Evolutionary conservation across 1,140 invertebrate species (phyloP).

Genomic region (Penaeus indicus): DNA sequence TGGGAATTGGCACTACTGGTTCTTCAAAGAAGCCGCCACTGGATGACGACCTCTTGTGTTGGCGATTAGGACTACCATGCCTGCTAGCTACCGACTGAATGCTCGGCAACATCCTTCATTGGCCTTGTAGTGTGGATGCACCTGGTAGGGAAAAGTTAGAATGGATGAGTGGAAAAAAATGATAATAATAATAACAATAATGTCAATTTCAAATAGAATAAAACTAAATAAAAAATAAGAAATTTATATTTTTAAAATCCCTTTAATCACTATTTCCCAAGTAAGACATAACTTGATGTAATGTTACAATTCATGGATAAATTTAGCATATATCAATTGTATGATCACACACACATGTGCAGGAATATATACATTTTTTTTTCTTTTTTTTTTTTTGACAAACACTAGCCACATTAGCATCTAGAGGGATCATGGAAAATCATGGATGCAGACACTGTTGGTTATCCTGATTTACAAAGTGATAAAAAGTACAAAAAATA

Average conservation of each 20-base stretch:
- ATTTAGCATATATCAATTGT: background rate
- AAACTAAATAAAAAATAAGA: no score
- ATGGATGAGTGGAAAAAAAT: background rate
- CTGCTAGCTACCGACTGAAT: background rate
- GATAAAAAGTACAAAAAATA: no score
- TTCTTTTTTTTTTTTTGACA: no score
- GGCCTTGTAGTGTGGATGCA: background rate
- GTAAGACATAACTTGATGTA: background rate
- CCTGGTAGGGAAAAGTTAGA: background rate
- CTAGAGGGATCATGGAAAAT: no score
- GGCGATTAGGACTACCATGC: constrained; percentile 21
- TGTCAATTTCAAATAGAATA: no score
- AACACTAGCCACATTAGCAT: no score
- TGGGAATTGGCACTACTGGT: background rate
- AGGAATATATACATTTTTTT: background rate
- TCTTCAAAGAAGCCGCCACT: constrained; percentile 24
- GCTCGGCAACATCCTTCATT: constrained; percentile 31
- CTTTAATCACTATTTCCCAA: no score
- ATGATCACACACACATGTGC: constrained; percentile 4
- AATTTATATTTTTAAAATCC: no score
- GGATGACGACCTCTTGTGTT: background rate
- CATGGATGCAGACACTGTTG: no score
- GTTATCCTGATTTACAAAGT: no score
- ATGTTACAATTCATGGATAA: background rate
- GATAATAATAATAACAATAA: background rate